Evolutionary conservation across 2,888 invertebrate species (phyloP).

Genomic region (Tridacna crocea): DNA sequence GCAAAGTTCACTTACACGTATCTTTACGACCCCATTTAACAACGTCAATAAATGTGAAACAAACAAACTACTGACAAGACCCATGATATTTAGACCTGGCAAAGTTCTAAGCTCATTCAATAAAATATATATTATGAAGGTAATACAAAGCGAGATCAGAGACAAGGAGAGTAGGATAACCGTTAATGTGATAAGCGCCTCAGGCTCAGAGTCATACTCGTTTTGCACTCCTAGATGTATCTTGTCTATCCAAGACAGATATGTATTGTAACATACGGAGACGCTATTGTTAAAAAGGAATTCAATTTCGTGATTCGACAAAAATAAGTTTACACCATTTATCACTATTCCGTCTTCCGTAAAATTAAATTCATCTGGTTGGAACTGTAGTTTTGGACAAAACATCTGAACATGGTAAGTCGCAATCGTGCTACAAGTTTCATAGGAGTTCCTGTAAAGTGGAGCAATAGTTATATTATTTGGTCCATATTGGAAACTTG

Average conservation of each 20-base stretch:
- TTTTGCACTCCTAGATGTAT: neutral
- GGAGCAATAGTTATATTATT: slow-evolving; percentile 6
- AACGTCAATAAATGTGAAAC: slow-evolving; percentile 30
- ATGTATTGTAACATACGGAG: neutral
- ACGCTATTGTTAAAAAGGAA: neutral
- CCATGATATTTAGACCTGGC: slow-evolving; percentile 49
- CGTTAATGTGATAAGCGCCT: slow-evolving; percentile 20
- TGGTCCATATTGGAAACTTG: neutral
- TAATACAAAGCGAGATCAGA: slow-evolving; percentile 30
- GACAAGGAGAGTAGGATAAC: slow-evolving; percentile 35
- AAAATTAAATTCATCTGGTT: neutral
- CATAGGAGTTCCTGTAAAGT: neutral
- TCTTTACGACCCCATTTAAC: slow-evolving; percentile 24
- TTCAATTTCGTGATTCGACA: neutral
- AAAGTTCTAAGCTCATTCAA: slow-evolving; percentile 34
- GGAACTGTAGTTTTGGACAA: slow-evolving; percentile 12
- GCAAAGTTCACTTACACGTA: slow-evolving; percentile 29
- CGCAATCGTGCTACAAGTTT: neutral
- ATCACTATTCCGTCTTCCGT: slow-evolving; percentile 3
- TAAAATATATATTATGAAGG: slow-evolving; percentile 33
- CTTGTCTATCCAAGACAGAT: neutral
- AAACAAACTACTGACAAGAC: slow-evolving; percentile 17
- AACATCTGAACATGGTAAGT: neutral
- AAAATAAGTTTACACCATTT: neutral
- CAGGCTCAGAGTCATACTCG: no score